phyloP scores from a whole-genome alignment of 2,113 vertebrate species.

The Pitta sordida region DNA sequence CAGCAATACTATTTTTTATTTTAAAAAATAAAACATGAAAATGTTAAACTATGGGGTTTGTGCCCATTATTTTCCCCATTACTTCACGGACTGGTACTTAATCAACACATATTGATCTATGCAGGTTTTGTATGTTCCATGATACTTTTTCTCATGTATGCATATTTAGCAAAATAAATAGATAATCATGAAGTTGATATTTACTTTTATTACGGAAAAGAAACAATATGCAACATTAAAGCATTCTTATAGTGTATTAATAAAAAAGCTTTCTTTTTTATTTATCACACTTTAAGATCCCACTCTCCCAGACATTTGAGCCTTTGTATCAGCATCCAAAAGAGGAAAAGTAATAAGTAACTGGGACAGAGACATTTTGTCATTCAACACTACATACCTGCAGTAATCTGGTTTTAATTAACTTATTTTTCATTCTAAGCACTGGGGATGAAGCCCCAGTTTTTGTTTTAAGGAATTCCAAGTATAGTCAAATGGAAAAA shows the following conservation, averaged over 20 bases:
- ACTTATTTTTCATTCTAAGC: conserved; percentile 31
- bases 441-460: not conserved
- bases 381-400: conserved; percentile 36
- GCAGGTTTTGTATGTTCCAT: not conserved
- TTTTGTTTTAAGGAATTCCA: conserved; percentile 47
- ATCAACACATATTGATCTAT: not conserved
- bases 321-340: conserved; percentile 10
- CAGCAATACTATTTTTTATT: not conserved
- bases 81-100: not conserved
- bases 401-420: conserved; percentile 69
- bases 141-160: not conserved
- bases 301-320: conserved; percentile 24
- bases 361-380: conserved; percentile 41
- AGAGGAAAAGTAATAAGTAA: conserved; percentile 38
- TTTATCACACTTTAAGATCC: not conserved
- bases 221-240: not conserved
- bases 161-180: not conserved
- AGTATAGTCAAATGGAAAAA: conserved; percentile 56
- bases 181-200: not conserved
- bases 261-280: not conserved
- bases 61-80: not conserved
- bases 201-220: not conserved
- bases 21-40: not conserved
- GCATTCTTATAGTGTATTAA: conserved; percentile 4
- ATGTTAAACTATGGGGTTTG: not conserved